Evolutionary conservation across 2,888 invertebrate species (phyloP), one percentile per base, ranked within the genome.

Genomic region (Drosophila helvetica): DNA sequence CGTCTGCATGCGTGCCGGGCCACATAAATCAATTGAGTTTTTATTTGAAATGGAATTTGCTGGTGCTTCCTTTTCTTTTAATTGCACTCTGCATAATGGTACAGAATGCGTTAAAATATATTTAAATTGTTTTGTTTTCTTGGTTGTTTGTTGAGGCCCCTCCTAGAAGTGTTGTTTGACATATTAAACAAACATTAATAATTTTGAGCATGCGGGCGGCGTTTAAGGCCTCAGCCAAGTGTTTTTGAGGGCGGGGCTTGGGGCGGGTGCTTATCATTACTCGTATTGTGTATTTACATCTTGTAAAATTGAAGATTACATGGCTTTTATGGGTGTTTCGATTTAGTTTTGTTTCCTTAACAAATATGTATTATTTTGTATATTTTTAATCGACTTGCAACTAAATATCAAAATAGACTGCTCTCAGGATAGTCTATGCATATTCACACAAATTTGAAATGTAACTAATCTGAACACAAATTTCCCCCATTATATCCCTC

Each of bases 21-120:
- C 86, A 59, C 86, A 86, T 86, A 88, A 83, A 88, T 83, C 83
- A 83, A 88, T 88, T 86, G 75, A 72, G 67, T 65, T 83, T 85
- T 70, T 85, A 70, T 82, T 70, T 12, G 60, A 65, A 61, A 57
- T 47, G 27, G 27, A 27, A 27, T 22, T 46, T 43, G 68, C 43
- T 63, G 55, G 25, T 61, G 56, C 51, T 48, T 65, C 17, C 71
- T 61, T 59, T 74, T 71, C 46, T 59, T 73, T 81, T 82, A 87
- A 87, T 82, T 82, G 81, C 86, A 68, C 46, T 62, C 59, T 63
- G 79, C 79, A 76, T 57, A 70, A 70, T 65, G 66, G 59, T 58
- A 48, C 27, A 19, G 15, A 62, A 86, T 79, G 83, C 77, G 72
- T 86, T 69, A 55, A 57, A 48, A 63, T 27, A 46, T 58, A 58